phyloP scores from a whole-genome alignment of 2,888 invertebrate genomes.

The Pseudeuparius sepicola region DNA sequence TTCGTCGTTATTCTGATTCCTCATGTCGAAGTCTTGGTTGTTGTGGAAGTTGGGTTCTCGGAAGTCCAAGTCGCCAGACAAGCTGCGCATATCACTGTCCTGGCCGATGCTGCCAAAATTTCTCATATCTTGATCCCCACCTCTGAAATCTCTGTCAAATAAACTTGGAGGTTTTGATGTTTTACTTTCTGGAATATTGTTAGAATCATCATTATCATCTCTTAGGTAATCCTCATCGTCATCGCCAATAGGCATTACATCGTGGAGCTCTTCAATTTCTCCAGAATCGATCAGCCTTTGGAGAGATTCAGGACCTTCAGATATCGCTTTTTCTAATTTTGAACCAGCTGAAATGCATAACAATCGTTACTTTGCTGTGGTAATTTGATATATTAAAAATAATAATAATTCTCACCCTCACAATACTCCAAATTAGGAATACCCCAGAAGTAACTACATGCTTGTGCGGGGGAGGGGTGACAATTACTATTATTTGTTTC shows the following conservation, averaged over 20 bases:
- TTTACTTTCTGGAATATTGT: slow-evolving; percentile 20
- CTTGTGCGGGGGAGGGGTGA: no score
- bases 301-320: slow-evolving; percentile 66
- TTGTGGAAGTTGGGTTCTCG: slow-evolving; percentile 28
- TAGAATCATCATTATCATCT: slow-evolving; percentile 40
- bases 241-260: slow-evolving; percentile 62
- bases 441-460: no score
- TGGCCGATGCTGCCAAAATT: slow-evolving; percentile 25
- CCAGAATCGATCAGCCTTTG: slow-evolving; percentile 71
- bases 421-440: no score
- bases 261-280: slow-evolving; percentile 69
- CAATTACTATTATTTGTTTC: no score
- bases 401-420: no score
- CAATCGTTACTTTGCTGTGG: no score
- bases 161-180: no score
- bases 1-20: slow-evolving; percentile 28
- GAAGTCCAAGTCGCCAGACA: slow-evolving; percentile 21
- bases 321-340: slow-evolving; percentile 63
- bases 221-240: slow-evolving; percentile 43
- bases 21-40: slow-evolving; percentile 30
- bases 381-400: no score
- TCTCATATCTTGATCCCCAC: slow-evolving; percentile 27
- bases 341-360: slow-evolving; percentile 61
- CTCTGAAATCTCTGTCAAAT: no score
- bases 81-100: slow-evolving; percentile 22